Conservation (phyloP, 2,888 invertebrate species). For the Mimas tiliae region DNA sequence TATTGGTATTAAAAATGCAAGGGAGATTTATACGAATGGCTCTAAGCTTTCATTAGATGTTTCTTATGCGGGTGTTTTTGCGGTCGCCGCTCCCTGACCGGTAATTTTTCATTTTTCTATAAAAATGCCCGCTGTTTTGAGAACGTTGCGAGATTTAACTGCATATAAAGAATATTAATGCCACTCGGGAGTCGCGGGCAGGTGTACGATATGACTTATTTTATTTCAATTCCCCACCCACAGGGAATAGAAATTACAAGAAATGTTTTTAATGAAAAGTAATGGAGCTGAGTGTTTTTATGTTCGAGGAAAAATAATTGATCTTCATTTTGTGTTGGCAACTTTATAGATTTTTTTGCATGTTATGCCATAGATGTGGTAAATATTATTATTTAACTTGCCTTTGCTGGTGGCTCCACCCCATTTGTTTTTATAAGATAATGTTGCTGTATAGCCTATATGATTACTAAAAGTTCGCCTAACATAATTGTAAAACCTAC, state of each 20-base stretch:
- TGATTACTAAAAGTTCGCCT: too few relatives aligned
- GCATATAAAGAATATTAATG: conserved; percentile 84
- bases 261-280: conserved; percentile 66
- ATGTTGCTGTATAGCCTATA: too few relatives aligned
- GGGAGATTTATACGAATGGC: conserved; percentile 85
- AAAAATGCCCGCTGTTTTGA: conserved; percentile 77
- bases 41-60: conserved; percentile 85
- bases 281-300: conserved; percentile 50
- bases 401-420: too few relatives aligned
- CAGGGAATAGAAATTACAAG: conserved; percentile 65
- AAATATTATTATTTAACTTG: too few relatives aligned
- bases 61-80: conserved; percentile 81
- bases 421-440: too few relatives aligned
- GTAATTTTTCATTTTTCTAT: conserved; percentile 82
- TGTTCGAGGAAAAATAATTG: conserved; percentile 30
- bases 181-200: conserved; percentile 62
- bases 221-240: conserved; percentile 71
- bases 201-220: conserved; percentile 80
- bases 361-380: not conserved
- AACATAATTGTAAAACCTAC: too few relatives aligned
- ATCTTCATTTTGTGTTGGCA: conserved; percentile 8
- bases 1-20: conserved; percentile 86
- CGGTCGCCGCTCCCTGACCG: conserved; percentile 83
- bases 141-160: conserved; percentile 77
- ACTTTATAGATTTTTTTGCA: not conserved